Evolutionary conservation across 2,113 vertebrate species (phyloP), one percentile per base, ranked within the genome.

Genomic region (Myotis davidii): DNA sequence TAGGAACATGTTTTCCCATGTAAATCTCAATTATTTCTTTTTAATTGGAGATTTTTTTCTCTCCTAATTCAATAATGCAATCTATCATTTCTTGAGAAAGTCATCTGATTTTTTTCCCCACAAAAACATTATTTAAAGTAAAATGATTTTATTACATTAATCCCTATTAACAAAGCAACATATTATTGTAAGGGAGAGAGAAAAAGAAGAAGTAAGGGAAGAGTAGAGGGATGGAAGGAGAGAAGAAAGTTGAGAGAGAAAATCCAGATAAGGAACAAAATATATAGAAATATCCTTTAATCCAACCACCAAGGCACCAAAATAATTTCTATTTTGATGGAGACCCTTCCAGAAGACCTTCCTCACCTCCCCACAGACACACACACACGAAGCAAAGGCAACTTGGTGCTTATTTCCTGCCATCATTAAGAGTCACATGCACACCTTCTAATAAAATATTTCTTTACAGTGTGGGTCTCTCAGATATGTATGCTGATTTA

Each of bases 401-500:
- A 18, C 6, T 48, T 32, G 4, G 25, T 32, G 32, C 4, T 3
- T 20, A 83, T 50, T 52, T 29, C 32, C n/a, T 72, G 29, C 4
- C 7, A 48, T 45, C 20, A 45, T 25, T 54, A 92, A 64, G 32
- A 3, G n/a, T 86, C 29, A 52, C 8, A 52, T 20, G 8, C 1
- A 42, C 21, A 27, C 0, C 3, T 50, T 48, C 48, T 52, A 85
- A 69, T 37, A 76, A 87, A 87, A 70, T 72, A 37, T 37, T 50
- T 69, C 48, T 90, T 50, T 69, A 52, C 25, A 39, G 1, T 67
- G 65, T 89, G 34, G 9, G 20, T 76, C 20, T 84, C 69, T 94
- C 52, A 89, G 29, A 54, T 37, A 20, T 39, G 6, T 85, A 45
- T 93, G 13, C 45, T 59, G 76, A 82, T 74, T 72, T 95, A 67